Base-by-base conservation (phyloP, 2,113 vertebrate genomes). In the Chionodraco myersi region DNA sequence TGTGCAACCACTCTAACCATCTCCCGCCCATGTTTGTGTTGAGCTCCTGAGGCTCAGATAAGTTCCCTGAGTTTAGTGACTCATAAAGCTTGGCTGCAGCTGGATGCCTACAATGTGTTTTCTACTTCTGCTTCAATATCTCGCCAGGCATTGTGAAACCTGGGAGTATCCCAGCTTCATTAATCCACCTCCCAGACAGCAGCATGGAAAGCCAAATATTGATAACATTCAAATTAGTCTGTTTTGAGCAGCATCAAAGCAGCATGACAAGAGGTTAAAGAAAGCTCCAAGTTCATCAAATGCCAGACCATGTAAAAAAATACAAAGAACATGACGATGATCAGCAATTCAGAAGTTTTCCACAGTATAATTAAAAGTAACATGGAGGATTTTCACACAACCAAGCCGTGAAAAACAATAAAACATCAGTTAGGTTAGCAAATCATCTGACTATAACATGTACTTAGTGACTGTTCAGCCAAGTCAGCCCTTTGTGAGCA, bases 61-160 rank as follows among this genome's bases (percentile, higher is more conserved):
- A 69, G 41, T 80, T 86, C 70, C 77, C 78, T 41, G 47, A 72
- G 75, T 54, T 70, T 6, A 51, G 73, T 93, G 91, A 93, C 76
- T 93, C 92, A 91, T 72, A 9, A 10, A 65, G 61, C 53, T 77
- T 60, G 82, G 80, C 81, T 54, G 68, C 74, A 79, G 75, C 72
- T 78, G 73, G 76, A 80, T 79, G 66, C 58, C 61, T 72, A 83
- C 83, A 66, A 51, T 79, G 53, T 91, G 74, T 89, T 87, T 86
- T 86, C 66, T 54, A 80, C 59, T 72, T 77, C 64, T 73, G 51
- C 72, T 52, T 84, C 76, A 76, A n/a, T 75, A 72, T 76, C 52
- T 56, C 48, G 86, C 84, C 85, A 75, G 45, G 80, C 69, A 60
- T 91, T 93, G 89, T 89, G 93, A 92, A 93, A 94, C 53, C 79